Evolutionary conservation across 1,140 invertebrate genomes (phyloP), one percentile per base, ranked within the genome.

Genomic region (Eumaeus atala): DNA sequence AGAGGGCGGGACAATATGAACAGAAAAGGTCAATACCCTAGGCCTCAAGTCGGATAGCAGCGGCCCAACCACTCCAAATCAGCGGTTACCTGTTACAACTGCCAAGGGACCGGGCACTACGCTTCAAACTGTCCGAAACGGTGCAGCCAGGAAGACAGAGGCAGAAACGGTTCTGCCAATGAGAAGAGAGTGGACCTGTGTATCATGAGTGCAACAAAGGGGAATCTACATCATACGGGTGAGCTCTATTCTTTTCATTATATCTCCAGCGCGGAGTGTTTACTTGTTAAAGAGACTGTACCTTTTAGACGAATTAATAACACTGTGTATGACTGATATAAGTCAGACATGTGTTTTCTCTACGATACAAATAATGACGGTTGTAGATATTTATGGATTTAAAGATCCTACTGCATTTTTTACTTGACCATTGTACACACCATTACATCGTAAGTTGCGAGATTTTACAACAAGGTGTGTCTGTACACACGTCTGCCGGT

Each of bases 221-320:
- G 37, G 4, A 2, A 6, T 1, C 21, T 42, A 37, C 36, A 37
- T n/a, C 37, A 52, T n/a, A 18, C 36, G 18, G 50, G 37, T 52
- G 37, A 52, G 38, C 11, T 16, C 1, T 21, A 21, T 1, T n/a
- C 3, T 16, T 37, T 51, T 51, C 4, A 36, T 6, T 51, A n/a
- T 16, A 36, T 38, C 18, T 51, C 50, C 21, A 36, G 50, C 3
- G 50, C 50, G 18, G 37, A 52, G n/a, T n/a, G n/a, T n/a, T n/a
- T n/a, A n/a, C n/a, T n/a, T n/a, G 35, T 52, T 6, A 52, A 40
- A 5, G 50, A 51, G 40, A 38, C 35, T 40, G 17, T 52, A 21
- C 16, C 36, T n/a, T 7, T 1, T 1, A 52, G 14, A 21, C 40
- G 38, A 52, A n/a, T 4, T 14, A n/a, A n/a, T n/a, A n/a, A n/a